Evolutionary conservation across 2,113 vertebrate genomes (phyloP).

Genomic region (Hiodon tergisus): DNA sequence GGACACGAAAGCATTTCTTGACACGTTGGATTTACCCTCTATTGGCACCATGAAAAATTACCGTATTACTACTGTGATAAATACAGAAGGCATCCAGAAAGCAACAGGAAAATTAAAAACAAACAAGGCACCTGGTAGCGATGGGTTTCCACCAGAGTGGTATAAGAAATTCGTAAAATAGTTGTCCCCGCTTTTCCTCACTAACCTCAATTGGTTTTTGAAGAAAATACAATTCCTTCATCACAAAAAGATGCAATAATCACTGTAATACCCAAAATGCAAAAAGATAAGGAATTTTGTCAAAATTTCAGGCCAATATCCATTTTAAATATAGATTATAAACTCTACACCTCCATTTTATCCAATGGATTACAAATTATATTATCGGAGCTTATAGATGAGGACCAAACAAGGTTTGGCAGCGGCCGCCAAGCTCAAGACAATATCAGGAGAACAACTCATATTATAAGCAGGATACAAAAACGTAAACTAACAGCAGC

Average conservation of each 20-base stretch:
- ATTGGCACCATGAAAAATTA: conserved; percentile 10
- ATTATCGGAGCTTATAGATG: neutral
- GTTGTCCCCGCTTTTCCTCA: neutral
- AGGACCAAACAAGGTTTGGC: neutral
- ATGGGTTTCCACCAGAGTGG: too few relatives aligned
- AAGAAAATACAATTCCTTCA: neutral
- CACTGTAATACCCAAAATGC: too few relatives aligned
- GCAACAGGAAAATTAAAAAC: conserved; percentile 14
- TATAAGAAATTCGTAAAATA: conserved; percentile 1
- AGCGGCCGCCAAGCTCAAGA: neutral
- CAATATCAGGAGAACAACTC: conserved; percentile 6
- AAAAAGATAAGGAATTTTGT: neutral
- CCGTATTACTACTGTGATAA: neutral
- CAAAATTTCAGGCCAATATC: neutral
- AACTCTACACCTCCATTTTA: neutral
- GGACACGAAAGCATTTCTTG: conserved; percentile 12
- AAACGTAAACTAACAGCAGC: neutral
- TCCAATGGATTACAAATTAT: neutral
- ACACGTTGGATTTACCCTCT: conserved; percentile 11
- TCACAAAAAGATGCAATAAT: too few relatives aligned
- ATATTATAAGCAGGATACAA: conserved; percentile 7
- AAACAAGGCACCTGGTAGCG: conserved; percentile 3
- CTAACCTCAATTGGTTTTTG: too few relatives aligned
- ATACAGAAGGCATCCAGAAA: neutral
- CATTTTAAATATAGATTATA: neutral